Percentiles rank a stretch among this genome's conserved stretches.
These are phyloP conservation scores for Canis aureus DNA, from an alignment of 2,113 vertebrate species.

Conservation along the genomic window DNA sequence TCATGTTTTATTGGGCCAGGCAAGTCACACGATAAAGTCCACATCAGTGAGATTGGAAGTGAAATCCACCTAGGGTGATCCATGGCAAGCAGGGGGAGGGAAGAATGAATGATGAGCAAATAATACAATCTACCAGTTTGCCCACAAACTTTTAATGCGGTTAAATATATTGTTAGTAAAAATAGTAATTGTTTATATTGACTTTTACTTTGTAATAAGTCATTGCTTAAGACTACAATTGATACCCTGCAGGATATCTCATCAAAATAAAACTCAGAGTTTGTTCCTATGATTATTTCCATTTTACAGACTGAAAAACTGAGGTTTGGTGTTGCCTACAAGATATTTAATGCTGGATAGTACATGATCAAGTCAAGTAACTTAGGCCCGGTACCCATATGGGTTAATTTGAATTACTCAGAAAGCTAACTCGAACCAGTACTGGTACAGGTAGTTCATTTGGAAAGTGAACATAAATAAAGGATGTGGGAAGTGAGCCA, in stretches of 20 bases:
- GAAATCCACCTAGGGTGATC: background rate
- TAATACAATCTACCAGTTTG: background rate
- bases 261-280: background rate
- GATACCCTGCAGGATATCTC: background rate
- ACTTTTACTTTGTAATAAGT: background rate
- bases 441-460: background rate
- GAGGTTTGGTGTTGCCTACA: background rate
- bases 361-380: background rate
- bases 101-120: background rate
- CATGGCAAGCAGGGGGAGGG: background rate
- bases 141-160: background rate
- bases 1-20: background rate
- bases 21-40: background rate
- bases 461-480: background rate
- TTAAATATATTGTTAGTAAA: background rate
- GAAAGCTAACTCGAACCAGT: background rate
- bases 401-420: background rate
- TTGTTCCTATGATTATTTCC: background rate
- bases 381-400: background rate
- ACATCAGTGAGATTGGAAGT: background rate
- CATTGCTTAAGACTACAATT: background rate
- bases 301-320: background rate
- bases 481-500: background rate
- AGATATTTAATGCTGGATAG: background rate
- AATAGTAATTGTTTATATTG: background rate